Base-by-base conservation (phyloP, 2,113 vertebrate species). In the Lepus timidus region DNA sequence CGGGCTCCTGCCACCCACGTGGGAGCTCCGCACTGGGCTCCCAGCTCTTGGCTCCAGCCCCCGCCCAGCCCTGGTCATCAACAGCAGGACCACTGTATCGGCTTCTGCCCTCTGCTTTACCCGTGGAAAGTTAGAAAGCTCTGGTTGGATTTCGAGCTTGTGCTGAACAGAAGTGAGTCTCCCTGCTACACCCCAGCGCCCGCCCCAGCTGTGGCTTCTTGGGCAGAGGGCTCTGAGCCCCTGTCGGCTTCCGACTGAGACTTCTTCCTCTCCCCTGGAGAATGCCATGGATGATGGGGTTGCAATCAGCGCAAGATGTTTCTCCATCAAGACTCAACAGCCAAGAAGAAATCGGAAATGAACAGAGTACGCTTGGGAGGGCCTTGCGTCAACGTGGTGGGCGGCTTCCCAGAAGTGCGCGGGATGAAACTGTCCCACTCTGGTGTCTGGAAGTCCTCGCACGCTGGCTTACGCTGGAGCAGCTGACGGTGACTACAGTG, bases 321-420 rank as follows among this genome's bases (percentile, higher is more conserved):
- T 93, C 94, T 97, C 94, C 96, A 80, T 96, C 81, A 97, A 96
- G 96, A 75, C 64, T 20, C 90, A 82, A 61, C 92, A 92, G 96
- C 95, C 96, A 97, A 98, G 95, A 89, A 87, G 91, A 96, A 96
- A 96, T 96, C 96, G 91, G 90, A 98, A 97, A 97, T 92, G 76
- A 97, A 96, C 74, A 91, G 95, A 93, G 95, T 80, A 70, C 89
- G 85, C 88, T 94, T 83, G 22, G 75, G 64, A 96, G 96, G 75
- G 71, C 94, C 90, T 87, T 86, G 33, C 55, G 88, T 96, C 89
- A 44, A 20, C 8, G 5, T 1, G 20, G 70, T 29, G 64, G 44
- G 67, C 27, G 68, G 83, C n/a, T 79, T n/a, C 44, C 75, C 36
- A 4, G 1, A n/a, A 93, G 67, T 1, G 1, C 4, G 6, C 2